phyloP scores from a whole-genome alignment of 1,140 invertebrate genomes.

The Reticulitermes speratus region DNA sequence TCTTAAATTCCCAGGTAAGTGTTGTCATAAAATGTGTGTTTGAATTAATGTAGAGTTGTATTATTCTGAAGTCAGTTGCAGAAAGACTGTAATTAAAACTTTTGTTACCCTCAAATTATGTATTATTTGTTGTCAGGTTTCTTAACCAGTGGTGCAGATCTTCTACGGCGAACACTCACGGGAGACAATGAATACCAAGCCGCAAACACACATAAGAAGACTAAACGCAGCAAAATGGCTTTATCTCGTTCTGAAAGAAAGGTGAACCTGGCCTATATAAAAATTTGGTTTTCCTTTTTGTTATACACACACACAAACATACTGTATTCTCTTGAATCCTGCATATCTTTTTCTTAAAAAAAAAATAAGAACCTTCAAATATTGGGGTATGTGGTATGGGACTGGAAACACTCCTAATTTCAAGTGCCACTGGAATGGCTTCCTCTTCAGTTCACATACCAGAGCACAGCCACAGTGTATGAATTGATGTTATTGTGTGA shows the following conservation, averaged over 20 bases:
- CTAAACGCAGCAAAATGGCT: conserved; percentile 49
- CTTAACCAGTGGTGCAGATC: conserved; percentile 69
- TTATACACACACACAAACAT: neutral
- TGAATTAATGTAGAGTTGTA: neutral
- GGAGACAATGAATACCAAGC: conserved; percentile 46
- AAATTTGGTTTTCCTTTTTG: too few species aligned
- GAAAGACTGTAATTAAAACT: too few species aligned
- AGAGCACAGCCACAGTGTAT: too few species aligned
- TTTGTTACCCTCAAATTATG: neutral
- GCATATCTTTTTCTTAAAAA: too few species aligned
- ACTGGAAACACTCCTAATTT: too few species aligned
- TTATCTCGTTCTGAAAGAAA: conserved; percentile 53
- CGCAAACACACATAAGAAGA: conserved; percentile 44
- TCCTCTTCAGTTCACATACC: too few species aligned
- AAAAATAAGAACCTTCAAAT: too few species aligned
- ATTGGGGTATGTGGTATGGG: too few species aligned
- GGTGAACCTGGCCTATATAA: conserved; percentile 36
- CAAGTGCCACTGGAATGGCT: too few species aligned
- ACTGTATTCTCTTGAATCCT: neutral
- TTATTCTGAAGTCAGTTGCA: neutral
- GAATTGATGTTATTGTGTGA: too few species aligned
- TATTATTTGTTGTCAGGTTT: conserved; percentile 36
- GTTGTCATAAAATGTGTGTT: conserved; percentile 13
- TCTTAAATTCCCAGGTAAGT: conserved; percentile 38
- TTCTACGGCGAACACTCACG: conserved; percentile 67